Conservation (phyloP, 2,888 invertebrate genomes). For the Ctenicera cuprea region DNA sequence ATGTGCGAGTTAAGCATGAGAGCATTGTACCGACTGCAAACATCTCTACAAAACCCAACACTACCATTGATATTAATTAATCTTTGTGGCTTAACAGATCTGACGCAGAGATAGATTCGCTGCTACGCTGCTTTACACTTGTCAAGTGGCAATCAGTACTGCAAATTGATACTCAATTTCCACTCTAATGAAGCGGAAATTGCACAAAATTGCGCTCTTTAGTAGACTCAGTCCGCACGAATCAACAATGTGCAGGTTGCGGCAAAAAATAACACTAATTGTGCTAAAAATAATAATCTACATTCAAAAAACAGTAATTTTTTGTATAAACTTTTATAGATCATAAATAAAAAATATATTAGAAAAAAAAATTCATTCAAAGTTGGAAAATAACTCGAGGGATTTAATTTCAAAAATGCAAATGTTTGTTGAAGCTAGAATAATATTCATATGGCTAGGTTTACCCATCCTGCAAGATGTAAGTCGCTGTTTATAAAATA, state of each 20-base stretch:
- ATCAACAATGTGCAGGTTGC: neutral
- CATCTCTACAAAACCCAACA: conserved; percentile 49
- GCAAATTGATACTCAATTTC: conserved; percentile 39
- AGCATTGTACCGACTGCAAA: conserved; percentile 43
- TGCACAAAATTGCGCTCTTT: conserved; percentile 9
- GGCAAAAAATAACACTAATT: neutral
- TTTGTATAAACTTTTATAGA: no score
- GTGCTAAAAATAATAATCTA: neutral
- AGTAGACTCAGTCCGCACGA: neutral
- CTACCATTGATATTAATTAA: conserved; percentile 50
- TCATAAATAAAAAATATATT: no score
- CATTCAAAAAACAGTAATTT: neutral
- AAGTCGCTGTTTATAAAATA: conserved; percentile 4
- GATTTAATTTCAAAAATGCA: neutral
- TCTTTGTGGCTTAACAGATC: conserved; percentile 49
- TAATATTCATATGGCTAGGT: conserved; percentile 13
- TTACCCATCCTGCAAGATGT: neutral
- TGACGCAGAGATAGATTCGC: conserved; percentile 46
- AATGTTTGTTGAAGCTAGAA: neutral
- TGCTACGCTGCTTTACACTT: conserved; percentile 30
- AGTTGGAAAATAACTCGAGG: no score
- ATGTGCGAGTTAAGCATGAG: conserved; percentile 42
- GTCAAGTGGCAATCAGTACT: conserved; percentile 33
- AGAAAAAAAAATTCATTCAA: neutral
- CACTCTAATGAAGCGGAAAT: conserved; percentile 29